A percentile compares a stretch with the other conserved stretches of the same genome.
These are phyloP conservation scores for Antennarius maculatus DNA, from an alignment of 2,797 vertebrate genomes.

Conservation along the genomic window DNA sequence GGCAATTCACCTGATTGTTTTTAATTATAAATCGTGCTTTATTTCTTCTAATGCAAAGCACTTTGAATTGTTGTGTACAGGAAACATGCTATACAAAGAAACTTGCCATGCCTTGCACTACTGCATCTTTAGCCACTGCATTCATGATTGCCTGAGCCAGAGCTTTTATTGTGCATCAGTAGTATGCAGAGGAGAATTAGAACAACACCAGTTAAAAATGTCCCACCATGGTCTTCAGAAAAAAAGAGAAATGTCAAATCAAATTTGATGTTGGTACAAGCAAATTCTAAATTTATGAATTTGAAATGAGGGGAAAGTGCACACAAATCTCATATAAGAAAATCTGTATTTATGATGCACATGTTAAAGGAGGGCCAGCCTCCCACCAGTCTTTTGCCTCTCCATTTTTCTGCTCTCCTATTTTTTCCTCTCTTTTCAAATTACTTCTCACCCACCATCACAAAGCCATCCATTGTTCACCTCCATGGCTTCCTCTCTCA, in stretches of 20 bases:
- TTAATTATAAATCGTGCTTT: too few relatives aligned
- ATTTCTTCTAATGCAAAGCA: too few relatives aligned
- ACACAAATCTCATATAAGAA: not conserved
- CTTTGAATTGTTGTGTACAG: too few relatives aligned
- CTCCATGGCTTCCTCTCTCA: constrained; percentile 6
- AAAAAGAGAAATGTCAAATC: not conserved
- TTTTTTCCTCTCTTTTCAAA: constrained; percentile 2
- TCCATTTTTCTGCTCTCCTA: not conserved
- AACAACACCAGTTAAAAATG: constrained; percentile 1
- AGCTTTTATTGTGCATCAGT: not conserved
- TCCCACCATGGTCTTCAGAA: not conserved
- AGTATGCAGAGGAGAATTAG: not conserved
- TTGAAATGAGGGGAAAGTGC: not conserved
- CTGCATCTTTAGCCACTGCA: too few relatives aligned
- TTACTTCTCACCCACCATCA: constrained; percentile 13
- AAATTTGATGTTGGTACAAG: not conserved
- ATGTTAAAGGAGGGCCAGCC: not conserved
- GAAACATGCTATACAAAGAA: too few relatives aligned
- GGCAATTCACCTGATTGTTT: too few relatives aligned
- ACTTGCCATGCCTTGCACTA: too few relatives aligned
- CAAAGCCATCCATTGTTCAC: constrained; percentile 2
- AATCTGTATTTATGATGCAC: not conserved
- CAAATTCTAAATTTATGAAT: not conserved
- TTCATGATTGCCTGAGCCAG: not conserved
- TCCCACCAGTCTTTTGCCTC: constrained; percentile 10